phyloP scores from a whole-genome alignment of 2,797 vertebrate genomes.

The Chanos chanos region DNA sequence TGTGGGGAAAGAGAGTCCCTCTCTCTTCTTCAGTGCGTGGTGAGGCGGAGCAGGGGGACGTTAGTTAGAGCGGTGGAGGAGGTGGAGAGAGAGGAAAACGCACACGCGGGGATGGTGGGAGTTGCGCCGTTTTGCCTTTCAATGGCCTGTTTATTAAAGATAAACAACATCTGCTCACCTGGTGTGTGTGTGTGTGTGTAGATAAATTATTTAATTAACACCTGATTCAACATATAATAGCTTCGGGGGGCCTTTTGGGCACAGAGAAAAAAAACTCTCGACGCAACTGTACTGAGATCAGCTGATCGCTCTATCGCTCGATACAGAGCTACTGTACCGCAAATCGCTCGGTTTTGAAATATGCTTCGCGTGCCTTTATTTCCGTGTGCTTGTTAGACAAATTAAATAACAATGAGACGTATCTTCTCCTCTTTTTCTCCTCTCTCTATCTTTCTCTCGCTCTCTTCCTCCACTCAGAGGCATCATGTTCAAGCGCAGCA shows the following conservation, averaged over 20 bases:
- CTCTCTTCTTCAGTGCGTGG: too few relatives aligned
- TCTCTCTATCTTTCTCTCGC: neutral
- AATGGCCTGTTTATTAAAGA: conserved; percentile 26
- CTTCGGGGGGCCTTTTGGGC: neutral
- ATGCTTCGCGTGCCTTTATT: too few relatives aligned
- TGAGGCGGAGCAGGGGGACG: too few relatives aligned
- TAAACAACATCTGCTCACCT: conserved; percentile 30
- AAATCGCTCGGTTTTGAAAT: too few relatives aligned
- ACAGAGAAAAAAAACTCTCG: neutral
- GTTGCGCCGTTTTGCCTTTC: neutral
- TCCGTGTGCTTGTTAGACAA: neutral
- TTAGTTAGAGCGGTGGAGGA: too few relatives aligned
- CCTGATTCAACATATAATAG: neutral
- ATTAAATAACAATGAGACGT: neutral
- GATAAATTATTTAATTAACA: neutral
- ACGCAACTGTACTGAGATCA: neutral
- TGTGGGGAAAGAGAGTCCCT: too few relatives aligned
- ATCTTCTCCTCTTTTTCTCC: neutral
- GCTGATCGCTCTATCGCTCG: too few relatives aligned
- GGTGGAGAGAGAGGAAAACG: neutral
- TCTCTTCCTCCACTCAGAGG: neutral
- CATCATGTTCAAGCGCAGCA: neutral
- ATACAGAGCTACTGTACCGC: too few relatives aligned
- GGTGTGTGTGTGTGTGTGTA: conserved; percentile 20
- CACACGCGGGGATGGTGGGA: neutral